Percentiles rank a stretch among this genome's conserved stretches.
These are phyloP conservation scores for Drosophila kanekoi DNA, from an alignment of 2,888 invertebrate species.

Conservation along the genomic window DNA sequence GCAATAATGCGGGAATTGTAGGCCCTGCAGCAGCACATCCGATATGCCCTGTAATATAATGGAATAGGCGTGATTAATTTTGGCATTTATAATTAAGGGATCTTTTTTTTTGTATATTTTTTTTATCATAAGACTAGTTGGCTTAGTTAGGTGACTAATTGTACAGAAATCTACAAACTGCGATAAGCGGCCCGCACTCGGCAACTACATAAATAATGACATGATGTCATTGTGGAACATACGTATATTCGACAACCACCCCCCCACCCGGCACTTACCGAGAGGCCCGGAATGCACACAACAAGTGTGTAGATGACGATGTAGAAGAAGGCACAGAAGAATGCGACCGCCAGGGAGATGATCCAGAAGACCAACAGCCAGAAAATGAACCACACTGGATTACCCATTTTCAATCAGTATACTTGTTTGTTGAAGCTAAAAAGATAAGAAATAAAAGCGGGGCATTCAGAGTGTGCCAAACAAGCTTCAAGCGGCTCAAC, in stretches of 20 bases:
- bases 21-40: conserved; percentile 88
- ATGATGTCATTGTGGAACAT: conserved; percentile 42
- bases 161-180: conserved; percentile 32
- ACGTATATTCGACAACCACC: not conserved
- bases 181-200: conserved; percentile 40
- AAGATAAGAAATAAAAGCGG: conserved; percentile 53
- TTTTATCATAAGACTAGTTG: conserved; percentile 32
- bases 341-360: conserved; percentile 89
- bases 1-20: conserved; percentile 91
- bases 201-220: conserved; percentile 21
- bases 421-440: conserved; percentile 36
- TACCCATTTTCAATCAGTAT: conserved; percentile 86
- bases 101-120: not conserved
- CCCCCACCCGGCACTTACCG: conserved; percentile 86
- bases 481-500: conserved; percentile 1
- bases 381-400: conserved; percentile 88
- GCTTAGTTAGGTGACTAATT: conserved; percentile 57
- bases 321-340: conserved; percentile 89
- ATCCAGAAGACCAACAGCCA: conserved; percentile 90
- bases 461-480: not conserved
- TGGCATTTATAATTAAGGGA: not conserved
- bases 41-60: conserved; percentile 87
- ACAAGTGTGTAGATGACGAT: conserved; percentile 89
- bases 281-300: conserved; percentile 89
- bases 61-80: conserved; percentile 21